These are phyloP conservation scores for Gastracanthus pulcherrimus DNA, from an alignment of 2,888 invertebrate genomes.

Conservation along the genomic window DNA sequence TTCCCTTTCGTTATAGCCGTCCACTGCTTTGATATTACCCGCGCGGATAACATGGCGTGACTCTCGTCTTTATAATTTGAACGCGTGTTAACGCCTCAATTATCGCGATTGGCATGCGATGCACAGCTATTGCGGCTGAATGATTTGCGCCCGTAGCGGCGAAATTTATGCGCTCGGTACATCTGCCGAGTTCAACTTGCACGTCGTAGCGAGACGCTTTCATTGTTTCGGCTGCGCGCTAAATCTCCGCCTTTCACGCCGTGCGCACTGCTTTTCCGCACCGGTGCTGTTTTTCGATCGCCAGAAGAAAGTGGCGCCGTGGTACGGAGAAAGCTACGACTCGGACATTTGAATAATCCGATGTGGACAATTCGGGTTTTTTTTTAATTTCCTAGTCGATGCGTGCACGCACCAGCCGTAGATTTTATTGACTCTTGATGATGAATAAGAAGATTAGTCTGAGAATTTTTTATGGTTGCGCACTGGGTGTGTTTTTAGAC, in stretches of 20 bases:
- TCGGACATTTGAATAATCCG: neutral
- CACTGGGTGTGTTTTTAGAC: too few species aligned
- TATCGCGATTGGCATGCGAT: slow-evolving; percentile 12
- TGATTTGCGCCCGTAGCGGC: neutral
- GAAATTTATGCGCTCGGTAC: neutral
- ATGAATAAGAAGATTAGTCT: too few species aligned
- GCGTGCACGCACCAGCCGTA: neutral
- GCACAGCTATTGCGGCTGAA: neutral
- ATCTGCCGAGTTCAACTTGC: neutral
- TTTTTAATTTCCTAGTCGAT: neutral
- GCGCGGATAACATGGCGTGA: neutral
- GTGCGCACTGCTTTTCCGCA: neutral
- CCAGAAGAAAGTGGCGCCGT: neutral
- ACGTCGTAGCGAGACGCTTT: neutral
- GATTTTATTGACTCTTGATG: neutral
- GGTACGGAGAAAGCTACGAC: neutral
- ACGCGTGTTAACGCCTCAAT: slow-evolving; percentile 18
- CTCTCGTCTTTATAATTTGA: slow-evolving; percentile 14
- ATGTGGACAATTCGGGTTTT: neutral
- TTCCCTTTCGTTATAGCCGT: neutral
- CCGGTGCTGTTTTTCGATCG: neutral
- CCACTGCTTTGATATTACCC: neutral
- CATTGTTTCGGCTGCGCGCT: neutral
- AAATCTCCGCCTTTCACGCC: neutral
- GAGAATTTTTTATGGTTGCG: too few species aligned